phyloP scores from a whole-genome alignment of 2,888 invertebrate species.

The Amiota communis region DNA sequence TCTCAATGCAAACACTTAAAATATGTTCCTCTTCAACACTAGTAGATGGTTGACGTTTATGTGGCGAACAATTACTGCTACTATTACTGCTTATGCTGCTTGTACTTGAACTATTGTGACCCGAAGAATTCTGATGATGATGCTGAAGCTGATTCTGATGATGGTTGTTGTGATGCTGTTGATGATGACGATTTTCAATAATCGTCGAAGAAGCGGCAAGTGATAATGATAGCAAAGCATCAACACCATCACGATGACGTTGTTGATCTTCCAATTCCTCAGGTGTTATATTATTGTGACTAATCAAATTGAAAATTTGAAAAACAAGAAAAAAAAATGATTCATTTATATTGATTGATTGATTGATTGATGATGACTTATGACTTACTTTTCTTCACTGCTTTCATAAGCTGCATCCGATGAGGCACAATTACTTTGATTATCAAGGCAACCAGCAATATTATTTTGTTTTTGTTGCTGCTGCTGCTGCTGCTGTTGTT shows the following conservation, averaged over 20 bases:
- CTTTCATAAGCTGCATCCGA: conserved; percentile 77
- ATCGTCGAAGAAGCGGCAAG: conserved; percentile 81
- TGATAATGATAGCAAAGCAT: conserved; percentile 84
- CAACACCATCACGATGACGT: conserved; percentile 85
- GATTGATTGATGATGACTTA: too few species aligned
- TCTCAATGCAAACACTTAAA: conserved; percentile 54
- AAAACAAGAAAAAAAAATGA: neutral
- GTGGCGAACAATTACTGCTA: conserved; percentile 66
- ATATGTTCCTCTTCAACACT: conserved; percentile 66
- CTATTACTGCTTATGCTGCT: conserved; percentile 47
- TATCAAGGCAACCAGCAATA: conserved; percentile 58
- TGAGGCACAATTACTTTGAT: conserved; percentile 73
- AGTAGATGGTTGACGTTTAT: conserved; percentile 70
- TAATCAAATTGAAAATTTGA: conserved; percentile 35
- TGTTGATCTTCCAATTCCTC: conserved; percentile 80
- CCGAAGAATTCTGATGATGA: conserved; percentile 3
- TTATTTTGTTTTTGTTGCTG: conserved; percentile 8
- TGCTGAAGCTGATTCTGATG: conserved; percentile 5
- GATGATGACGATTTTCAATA: conserved; percentile 53
- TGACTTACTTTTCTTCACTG: conserved; percentile 75
- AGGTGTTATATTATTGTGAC: conserved; percentile 68
- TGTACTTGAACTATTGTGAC: conserved; percentile 2
- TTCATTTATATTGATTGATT: too few species aligned
- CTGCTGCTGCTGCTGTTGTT: conserved; percentile 38
- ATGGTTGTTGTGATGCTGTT: conserved; percentile 1